phyloP scores from a whole-genome alignment of 1,140 invertebrate genomes.

The Microplitis mediator region DNA sequence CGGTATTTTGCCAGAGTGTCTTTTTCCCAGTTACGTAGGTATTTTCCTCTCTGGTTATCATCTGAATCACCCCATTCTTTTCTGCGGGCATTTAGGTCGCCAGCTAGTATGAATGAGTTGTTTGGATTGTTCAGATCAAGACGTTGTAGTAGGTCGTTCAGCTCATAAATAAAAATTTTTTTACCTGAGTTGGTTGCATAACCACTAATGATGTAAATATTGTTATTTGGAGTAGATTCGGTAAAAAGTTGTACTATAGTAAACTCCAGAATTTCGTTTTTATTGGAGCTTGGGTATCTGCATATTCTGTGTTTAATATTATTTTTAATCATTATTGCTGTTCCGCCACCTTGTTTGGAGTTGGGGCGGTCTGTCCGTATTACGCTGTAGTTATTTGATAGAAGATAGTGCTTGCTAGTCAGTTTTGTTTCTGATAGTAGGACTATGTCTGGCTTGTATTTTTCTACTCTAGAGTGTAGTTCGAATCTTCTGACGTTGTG shows the following conservation, averaged over 20 bases:
- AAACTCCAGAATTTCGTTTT: conserved; percentile 28
- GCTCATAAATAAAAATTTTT: not conserved
- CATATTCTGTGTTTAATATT: not conserved
- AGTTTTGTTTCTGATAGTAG: conserved; percentile 17
- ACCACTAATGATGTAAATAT: not conserved
- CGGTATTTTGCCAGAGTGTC: not conserved
- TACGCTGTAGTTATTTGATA: not conserved
- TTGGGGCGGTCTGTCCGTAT: conserved; percentile 1
- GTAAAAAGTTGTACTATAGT: conserved; percentile 41
- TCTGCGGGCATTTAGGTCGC: conserved; percentile 9
- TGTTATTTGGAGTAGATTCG: not conserved
- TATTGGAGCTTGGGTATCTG: not conserved
- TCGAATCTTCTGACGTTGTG: no score
- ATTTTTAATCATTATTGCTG: not conserved
- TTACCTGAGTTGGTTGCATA: not conserved
- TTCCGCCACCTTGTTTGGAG: not conserved
- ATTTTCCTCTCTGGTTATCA: conserved; percentile 7
- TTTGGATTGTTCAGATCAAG: not conserved
- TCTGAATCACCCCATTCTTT: conserved; percentile 5
- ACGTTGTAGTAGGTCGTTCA: not conserved
- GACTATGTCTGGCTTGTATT: not conserved
- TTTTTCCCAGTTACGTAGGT: not conserved
- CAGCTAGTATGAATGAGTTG: conserved; percentile 2
- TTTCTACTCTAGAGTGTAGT: no score
- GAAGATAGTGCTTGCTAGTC: not conserved